phyloP scores from a whole-genome alignment of 2,113 vertebrate species.

The Tachycineta bicolor region DNA sequence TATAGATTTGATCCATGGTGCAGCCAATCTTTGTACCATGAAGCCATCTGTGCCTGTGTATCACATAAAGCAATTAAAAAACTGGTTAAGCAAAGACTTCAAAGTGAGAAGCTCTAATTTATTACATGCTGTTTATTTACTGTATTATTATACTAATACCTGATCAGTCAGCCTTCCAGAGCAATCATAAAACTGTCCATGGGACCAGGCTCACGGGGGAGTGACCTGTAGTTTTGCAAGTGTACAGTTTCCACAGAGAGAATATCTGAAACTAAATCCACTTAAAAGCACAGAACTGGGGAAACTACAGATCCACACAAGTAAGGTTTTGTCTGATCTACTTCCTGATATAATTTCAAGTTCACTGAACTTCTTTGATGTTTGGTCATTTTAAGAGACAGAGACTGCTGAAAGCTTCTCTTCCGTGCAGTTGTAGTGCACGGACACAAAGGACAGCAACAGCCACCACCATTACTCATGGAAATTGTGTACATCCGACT shows the following conservation, averaged over 20 bases:
- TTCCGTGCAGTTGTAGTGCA: not conserved
- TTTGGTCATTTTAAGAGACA: constrained; percentile 26
- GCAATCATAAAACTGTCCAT: constrained; percentile 60
- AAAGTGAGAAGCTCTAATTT: constrained; percentile 48
- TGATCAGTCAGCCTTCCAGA: constrained; percentile 47
- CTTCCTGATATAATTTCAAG: constrained; percentile 65
- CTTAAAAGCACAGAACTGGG: constrained; percentile 26
- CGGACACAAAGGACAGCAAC: not conserved
- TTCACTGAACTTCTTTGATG: constrained; percentile 65
- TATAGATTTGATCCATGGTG: not conserved
- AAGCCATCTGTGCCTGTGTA: not conserved
- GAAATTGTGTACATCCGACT: not conserved
- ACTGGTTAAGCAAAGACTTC: constrained; percentile 47
- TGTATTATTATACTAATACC: constrained; percentile 37
- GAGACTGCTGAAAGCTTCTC: not conserved
- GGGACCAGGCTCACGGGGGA: constrained; percentile 5
- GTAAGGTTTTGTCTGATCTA: constrained; percentile 34
- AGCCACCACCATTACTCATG: not conserved
- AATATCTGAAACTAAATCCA: constrained; percentile 60
- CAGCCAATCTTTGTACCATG: not conserved
- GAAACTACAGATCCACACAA: constrained; percentile 1
- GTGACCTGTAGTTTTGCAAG: constrained; percentile 31
- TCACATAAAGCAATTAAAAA: constrained; percentile 23
- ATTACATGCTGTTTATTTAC: constrained; percentile 15
- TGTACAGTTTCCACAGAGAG: constrained; percentile 38